Percentiles rank a stretch among this genome's conserved stretches.
phyloP scores from a whole-genome alignment of 2,888 invertebrate genomes.

The Lasiommata megera region DNA sequence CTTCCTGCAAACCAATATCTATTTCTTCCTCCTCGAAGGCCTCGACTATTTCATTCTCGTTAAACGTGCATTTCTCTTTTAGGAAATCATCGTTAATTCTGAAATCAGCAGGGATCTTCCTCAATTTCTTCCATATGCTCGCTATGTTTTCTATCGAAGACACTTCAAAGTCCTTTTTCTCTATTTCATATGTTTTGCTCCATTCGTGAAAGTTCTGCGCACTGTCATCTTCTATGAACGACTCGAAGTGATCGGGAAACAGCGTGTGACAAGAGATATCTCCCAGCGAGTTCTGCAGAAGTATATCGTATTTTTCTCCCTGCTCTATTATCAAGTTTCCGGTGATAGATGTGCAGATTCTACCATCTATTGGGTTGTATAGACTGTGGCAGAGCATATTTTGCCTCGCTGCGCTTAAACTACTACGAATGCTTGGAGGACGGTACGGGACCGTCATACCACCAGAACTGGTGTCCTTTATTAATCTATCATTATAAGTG shows the following conservation, averaged over 20 bases:
- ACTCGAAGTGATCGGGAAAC: conserved; percentile 54
- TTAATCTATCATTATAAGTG: conserved; percentile 50
- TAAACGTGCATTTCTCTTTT: conserved; percentile 39
- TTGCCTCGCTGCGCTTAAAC: conserved; percentile 52
- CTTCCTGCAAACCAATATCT: conserved; percentile 57
- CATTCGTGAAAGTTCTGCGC: conserved; percentile 54
- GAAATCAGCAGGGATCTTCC: conserved; percentile 49
- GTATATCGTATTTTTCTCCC: conserved; percentile 52
- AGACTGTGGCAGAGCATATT: conserved; percentile 55
- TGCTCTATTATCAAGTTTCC: conserved; percentile 52
- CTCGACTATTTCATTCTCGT: conserved; percentile 55
- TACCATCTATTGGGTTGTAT: conserved; percentile 52
- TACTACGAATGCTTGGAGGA: conserved; percentile 56
- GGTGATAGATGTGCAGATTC: conserved; percentile 54
- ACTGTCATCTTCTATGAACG: conserved; percentile 56
- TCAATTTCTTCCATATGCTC: conserved; percentile 52
- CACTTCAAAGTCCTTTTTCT: conserved; percentile 49
- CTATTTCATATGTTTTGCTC: conserved; percentile 47
- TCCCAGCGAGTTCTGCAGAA: conserved; percentile 67
- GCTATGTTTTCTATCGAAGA: conserved; percentile 51
- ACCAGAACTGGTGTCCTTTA: conserved; percentile 40
- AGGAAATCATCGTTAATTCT: conserved; percentile 41
- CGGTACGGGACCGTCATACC: conserved; percentile 60
- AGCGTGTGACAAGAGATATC: conserved; percentile 62
- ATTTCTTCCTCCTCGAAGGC: conserved; percentile 56